phyloP scores from a whole-genome alignment of 2,888 invertebrate species.

The Calameuta pallipes region DNA sequence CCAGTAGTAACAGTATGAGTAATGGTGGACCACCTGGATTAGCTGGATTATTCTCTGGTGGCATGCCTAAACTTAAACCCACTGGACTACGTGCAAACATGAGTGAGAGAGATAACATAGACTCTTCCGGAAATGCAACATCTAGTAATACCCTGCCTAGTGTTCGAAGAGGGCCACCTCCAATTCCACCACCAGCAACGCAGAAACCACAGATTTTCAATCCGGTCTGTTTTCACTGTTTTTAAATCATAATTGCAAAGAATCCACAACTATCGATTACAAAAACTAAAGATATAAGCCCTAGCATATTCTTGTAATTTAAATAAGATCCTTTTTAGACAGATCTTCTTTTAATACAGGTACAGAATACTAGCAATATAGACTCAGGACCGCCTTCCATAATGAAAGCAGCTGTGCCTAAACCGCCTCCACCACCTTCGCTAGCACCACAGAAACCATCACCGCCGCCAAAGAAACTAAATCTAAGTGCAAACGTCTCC shows the following conservation, averaged over 20 bases:
- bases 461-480: slow-evolving; percentile 76
- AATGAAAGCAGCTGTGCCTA: slow-evolving; percentile 48
- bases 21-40: slow-evolving; percentile 65
- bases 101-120: slow-evolving; percentile 45
- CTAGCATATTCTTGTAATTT: neutral
- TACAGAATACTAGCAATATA: neutral
- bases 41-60: slow-evolving; percentile 83
- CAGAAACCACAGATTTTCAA: slow-evolving; percentile 75
- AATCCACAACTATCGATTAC: neutral
- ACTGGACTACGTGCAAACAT: slow-evolving; percentile 69
- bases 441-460: slow-evolving; percentile 69
- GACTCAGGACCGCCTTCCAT: neutral
- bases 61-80: slow-evolving; percentile 84
- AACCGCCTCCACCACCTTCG: slow-evolving; percentile 38
- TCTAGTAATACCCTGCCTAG: slow-evolving; percentile 32
- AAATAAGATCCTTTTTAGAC: neutral
- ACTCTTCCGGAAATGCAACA: slow-evolving; percentile 35
- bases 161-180: slow-evolving; percentile 80
- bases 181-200: slow-evolving; percentile 77
- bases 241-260: neutral
- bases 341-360: neutral
- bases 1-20: slow-evolving; percentile 40
- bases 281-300: neutral
- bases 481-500: slow-evolving; percentile 73
- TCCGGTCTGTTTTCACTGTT: slow-evolving; percentile 67